A percentile compares a stretch with the other conserved stretches of the same genome.
Evolutionary conservation across 2,113 vertebrate genomes (phyloP).

Genomic region (Shinisaurus crocodilurus): DNA sequence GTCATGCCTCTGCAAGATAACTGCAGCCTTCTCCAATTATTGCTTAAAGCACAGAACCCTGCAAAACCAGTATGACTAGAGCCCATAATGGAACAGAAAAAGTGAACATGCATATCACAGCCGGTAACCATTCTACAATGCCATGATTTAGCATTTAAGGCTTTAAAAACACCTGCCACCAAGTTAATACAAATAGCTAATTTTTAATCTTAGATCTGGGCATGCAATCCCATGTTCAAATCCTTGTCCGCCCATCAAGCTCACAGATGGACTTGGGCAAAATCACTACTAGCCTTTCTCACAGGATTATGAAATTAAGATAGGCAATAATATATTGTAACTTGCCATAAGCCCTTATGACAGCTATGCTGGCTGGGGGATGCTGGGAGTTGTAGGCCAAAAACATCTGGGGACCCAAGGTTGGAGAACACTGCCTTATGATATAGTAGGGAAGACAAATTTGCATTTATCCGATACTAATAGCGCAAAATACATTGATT

Average conservation of each 20-base stretch:
- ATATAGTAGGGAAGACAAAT: background rate
- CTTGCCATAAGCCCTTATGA: background rate
- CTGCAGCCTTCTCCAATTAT: background rate
- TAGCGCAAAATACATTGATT: background rate
- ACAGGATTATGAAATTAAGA: background rate
- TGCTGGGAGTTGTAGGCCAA: too few relatives aligned
- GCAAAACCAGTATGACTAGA: slow-evolving; percentile 11
- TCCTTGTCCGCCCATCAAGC: background rate
- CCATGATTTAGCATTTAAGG: too few relatives aligned
- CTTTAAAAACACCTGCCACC: background rate
- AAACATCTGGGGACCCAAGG: too few relatives aligned
- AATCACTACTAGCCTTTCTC: background rate
- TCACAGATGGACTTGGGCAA: background rate
- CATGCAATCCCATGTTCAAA: background rate
- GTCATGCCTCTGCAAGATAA: background rate
- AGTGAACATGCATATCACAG: slow-evolving; percentile 26
- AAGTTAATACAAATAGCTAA: background rate
- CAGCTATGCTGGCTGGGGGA: too few relatives aligned
- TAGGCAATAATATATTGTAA: background rate
- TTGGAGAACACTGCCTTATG: too few relatives aligned
- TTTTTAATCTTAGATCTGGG: background rate
- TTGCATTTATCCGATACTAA: background rate
- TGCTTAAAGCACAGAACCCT: slow-evolving; percentile 13
- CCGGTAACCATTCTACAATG: background rate
- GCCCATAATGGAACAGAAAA: slow-evolving; percentile 23